These are phyloP conservation scores for Nematostella vectensis DNA, from an alignment of 92 coral and sea anemone species.

Conservation along the genomic window DNA sequence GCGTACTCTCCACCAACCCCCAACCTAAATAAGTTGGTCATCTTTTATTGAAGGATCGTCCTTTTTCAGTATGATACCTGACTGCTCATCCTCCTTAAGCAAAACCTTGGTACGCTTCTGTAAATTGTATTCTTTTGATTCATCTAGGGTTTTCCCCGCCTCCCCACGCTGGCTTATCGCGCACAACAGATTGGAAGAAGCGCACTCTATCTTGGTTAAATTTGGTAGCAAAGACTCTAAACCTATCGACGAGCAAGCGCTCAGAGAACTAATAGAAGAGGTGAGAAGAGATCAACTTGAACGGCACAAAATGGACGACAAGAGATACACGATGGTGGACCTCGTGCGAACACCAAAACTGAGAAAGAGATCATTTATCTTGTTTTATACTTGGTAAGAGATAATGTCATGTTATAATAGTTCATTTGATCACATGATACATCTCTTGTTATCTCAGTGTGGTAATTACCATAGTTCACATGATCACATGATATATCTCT, in stretches of 20 bases:
- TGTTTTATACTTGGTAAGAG: slow-evolving; percentile 3
- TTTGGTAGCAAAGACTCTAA: neutral
- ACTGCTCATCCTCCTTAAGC: too few relatives aligned
- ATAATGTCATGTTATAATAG: too few relatives aligned
- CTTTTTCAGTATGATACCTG: too few relatives aligned
- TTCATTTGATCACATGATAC: too few relatives aligned
- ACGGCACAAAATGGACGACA: neutral
- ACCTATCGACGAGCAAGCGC: neutral
- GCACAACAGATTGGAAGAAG: slow-evolving; percentile 1
- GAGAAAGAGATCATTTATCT: neutral
- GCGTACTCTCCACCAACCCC: too few relatives aligned
- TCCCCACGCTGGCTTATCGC: slow-evolving; percentile 14
- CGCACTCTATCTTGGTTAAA: neutral
- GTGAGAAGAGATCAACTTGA: slow-evolving; percentile 5
- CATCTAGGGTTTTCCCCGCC: neutral
- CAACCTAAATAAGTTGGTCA: too few relatives aligned
- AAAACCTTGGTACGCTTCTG: too few relatives aligned
- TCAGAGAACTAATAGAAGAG: slow-evolving; percentile 2
- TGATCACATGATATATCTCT: too few relatives aligned
- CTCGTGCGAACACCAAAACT: slow-evolving; percentile 1
- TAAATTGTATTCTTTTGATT: neutral
- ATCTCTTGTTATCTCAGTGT: too few relatives aligned
- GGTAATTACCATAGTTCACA: too few relatives aligned
- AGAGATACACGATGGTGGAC: neutral
- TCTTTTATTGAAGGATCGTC: too few relatives aligned